A percentile compares a stretch with the other conserved stretches of the same genome.
phyloP scores from a whole-genome alignment of 2,888 invertebrate genomes.

The Prionchulus punctatus region DNA sequence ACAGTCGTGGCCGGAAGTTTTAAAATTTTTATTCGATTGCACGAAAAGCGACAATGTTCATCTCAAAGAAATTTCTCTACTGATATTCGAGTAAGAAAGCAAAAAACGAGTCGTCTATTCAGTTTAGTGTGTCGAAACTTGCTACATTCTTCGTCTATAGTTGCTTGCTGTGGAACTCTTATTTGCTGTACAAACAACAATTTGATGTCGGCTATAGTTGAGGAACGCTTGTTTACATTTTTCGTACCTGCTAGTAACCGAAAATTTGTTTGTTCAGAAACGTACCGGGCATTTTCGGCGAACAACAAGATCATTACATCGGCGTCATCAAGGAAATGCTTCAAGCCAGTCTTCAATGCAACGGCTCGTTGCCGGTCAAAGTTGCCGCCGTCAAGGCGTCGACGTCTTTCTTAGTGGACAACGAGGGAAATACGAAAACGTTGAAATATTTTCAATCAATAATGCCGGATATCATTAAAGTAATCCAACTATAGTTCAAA shows the following conservation, averaged over 20 bases:
- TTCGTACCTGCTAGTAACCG: too few relatives aligned
- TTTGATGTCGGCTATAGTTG: not conserved
- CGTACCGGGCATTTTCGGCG: constrained; percentile 91
- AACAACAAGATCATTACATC: constrained; percentile 74
- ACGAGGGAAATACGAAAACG: constrained; percentile 79
- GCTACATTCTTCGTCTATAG: too few relatives aligned
- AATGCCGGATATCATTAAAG: not conserved
- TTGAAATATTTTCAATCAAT: constrained; percentile 4
- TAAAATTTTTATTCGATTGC: constrained; percentile 79
- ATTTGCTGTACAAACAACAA: not conserved
- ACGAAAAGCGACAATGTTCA: constrained; percentile 64
- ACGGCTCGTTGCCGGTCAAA: constrained; percentile 28
- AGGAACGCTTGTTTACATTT: too few relatives aligned
- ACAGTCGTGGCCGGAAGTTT: constrained; percentile 88
- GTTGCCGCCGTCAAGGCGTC: constrained; percentile 43
- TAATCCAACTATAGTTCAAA: not conserved
- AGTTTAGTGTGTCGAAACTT: too few relatives aligned
- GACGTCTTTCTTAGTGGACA: constrained; percentile 62
- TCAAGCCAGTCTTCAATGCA: not conserved
- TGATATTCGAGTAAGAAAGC: constrained; percentile 79
- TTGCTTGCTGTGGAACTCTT: too few relatives aligned
- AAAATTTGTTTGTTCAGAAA: constrained; percentile 45
- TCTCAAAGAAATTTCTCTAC: constrained; percentile 76
- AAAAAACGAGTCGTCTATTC: too few relatives aligned
- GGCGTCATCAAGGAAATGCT: constrained; percentile 83